Percentiles rank a stretch among this genome's conserved stretches.
These are phyloP conservation scores for Galeruca laticollis DNA, from an alignment of 2,888 invertebrate species.

Conservation along the genomic window DNA sequence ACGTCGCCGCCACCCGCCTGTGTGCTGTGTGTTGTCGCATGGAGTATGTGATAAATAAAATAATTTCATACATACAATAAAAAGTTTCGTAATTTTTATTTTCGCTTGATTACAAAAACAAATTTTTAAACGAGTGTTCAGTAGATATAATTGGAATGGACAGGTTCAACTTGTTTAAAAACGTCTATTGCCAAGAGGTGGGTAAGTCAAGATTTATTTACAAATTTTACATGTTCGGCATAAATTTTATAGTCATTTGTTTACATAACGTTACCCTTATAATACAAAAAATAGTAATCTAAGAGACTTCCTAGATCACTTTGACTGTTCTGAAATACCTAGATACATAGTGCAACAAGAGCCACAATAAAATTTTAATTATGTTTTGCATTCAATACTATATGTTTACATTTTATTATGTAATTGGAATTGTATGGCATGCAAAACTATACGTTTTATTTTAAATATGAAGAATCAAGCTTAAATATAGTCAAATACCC, in stretches of 20 bases:
- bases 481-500: no score
- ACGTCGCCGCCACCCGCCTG: constrained; percentile 27
- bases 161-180: constrained; percentile 71
- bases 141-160: constrained; percentile 70
- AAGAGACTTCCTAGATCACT: no score
- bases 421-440: no score
- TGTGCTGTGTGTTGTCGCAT: constrained; percentile 27
- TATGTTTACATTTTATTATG: no score
- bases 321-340: no score
- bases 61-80: constrained; percentile 30
- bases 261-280: background rate
- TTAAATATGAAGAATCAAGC: no score
- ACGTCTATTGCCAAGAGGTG: constrained; percentile 82
- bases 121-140: constrained; percentile 26
- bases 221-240: constrained; percentile 3
- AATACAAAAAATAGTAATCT: no score
- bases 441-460: no score
- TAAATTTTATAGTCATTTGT: background rate
- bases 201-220: constrained; percentile 71
- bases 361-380: no score
- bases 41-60: constrained; percentile 32
- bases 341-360: no score
- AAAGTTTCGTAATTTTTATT: constrained; percentile 18
- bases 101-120: constrained; percentile 5
- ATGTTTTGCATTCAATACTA: no score